Percentiles rank a stretch among this genome's conserved stretches.
These are phyloP conservation scores for Leucophora obtusa DNA, from an alignment of 2,888 invertebrate species.

Conservation along the genomic window DNA sequence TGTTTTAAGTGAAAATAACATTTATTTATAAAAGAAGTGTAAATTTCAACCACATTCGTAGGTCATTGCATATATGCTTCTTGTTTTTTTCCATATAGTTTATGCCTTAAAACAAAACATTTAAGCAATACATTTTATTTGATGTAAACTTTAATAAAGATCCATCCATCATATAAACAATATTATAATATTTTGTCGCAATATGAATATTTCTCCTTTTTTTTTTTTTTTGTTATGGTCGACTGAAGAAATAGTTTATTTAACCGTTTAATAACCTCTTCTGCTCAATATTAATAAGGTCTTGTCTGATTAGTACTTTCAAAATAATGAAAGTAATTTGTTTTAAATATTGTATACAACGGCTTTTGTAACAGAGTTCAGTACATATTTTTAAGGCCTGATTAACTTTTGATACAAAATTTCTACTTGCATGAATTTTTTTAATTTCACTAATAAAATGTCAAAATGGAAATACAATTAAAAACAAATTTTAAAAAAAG, in stretches of 20 bases:
- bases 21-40: no score
- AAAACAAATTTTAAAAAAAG: neutral
- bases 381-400: constrained; percentile 16
- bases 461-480: neutral
- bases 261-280: constrained; percentile 13
- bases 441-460: neutral
- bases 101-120: constrained; percentile 11
- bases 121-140: constrained; percentile 16
- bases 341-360: neutral
- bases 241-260: constrained; percentile 23
- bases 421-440: neutral
- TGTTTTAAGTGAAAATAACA: no score
- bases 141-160: neutral
- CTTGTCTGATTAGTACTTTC: neutral
- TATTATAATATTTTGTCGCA: constrained; percentile 11
- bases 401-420: constrained; percentile 20
- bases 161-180: neutral
- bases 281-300: neutral
- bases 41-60: no score
- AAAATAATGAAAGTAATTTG: constrained; percentile 43
- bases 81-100: no score
- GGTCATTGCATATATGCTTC: no score
- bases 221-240: constrained; percentile 35
- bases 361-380: neutral
- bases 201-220: no score